phyloP scores from a whole-genome alignment of 2,113 vertebrate genomes.

The Psephotus haematonotus region DNA sequence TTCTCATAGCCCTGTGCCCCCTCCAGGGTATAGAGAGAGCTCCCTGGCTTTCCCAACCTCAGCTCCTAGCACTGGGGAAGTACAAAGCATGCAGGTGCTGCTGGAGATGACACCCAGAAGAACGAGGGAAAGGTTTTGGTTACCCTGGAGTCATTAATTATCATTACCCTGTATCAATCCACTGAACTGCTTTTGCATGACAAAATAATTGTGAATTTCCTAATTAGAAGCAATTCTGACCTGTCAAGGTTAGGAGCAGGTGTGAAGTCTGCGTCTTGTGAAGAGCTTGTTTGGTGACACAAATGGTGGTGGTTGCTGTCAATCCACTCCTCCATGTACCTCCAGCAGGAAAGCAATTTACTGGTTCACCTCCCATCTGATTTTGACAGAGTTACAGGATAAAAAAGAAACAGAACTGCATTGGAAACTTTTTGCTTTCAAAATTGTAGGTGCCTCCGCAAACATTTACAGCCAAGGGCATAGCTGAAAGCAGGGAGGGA shows the following conservation, averaged over 20 bases:
- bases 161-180: neutral
- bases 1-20: neutral
- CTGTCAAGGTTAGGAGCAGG: neutral
- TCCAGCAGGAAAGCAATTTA: neutral
- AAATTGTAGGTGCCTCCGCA: neutral
- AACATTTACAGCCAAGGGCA: neutral
- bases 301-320: neutral
- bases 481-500: neutral
- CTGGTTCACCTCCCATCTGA: neutral
- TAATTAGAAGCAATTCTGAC: neutral
- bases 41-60: neutral
- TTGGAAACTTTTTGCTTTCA: neutral
- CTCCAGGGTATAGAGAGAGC: fast-evolving
- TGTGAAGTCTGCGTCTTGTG: neutral
- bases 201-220: neutral
- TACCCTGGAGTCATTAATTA: neutral
- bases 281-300: neutral
- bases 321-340: neutral
- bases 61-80: neutral
- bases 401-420: neutral
- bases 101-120: neutral
- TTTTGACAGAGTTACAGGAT: neutral
- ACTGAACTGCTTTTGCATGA: neutral
- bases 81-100: neutral
- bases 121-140: neutral